Percentiles rank a stretch among this genome's conserved stretches.
These are phyloP conservation scores for Polia nebulosa DNA, from an alignment of 2,888 invertebrate genomes.

Conservation along the genomic window DNA sequence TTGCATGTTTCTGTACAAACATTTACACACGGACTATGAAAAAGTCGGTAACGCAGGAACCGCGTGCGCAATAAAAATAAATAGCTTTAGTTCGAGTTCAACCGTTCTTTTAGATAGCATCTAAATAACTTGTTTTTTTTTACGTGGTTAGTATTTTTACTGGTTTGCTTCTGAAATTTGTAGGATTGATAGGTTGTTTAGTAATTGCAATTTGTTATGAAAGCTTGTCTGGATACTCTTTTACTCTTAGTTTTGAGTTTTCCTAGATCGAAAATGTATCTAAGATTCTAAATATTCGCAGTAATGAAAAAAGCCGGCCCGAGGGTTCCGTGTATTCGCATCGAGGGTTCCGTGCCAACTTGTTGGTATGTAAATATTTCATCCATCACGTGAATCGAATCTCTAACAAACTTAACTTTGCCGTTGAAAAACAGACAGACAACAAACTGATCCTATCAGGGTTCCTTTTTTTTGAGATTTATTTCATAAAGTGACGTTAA, in stretches of 20 bases:
- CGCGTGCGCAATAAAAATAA: constrained; percentile 61
- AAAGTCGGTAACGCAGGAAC: constrained; percentile 42
- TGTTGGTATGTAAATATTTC: too few species aligned
- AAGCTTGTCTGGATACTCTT: not conserved
- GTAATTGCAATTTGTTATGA: constrained; percentile 13
- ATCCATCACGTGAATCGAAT: too few species aligned
- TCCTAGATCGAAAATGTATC: too few species aligned
- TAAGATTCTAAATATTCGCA: too few species aligned
- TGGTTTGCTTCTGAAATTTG: constrained; percentile 8
- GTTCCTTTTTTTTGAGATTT: too few species aligned
- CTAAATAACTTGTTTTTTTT: constrained; percentile 51
- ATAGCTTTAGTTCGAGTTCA: constrained; percentile 50
- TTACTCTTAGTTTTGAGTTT: not conserved
- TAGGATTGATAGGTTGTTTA: constrained; percentile 17
- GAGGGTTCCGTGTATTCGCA: too few species aligned
- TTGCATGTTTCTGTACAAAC: constrained; percentile 54
- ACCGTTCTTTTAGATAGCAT: constrained; percentile 56
- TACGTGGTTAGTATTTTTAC: constrained; percentile 12
- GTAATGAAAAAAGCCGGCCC: too few species aligned
- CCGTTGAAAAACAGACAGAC: too few species aligned
- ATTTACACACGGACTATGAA: constrained; percentile 50
- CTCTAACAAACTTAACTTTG: too few species aligned
- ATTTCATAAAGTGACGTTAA: too few species aligned
- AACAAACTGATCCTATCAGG: too few species aligned
- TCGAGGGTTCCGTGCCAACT: too few species aligned